Percentiles rank a stretch among this genome's conserved stretches.
Evolutionary conservation across 2,113 vertebrate genomes (phyloP).

Genomic region (Marmota flaviventris): DNA sequence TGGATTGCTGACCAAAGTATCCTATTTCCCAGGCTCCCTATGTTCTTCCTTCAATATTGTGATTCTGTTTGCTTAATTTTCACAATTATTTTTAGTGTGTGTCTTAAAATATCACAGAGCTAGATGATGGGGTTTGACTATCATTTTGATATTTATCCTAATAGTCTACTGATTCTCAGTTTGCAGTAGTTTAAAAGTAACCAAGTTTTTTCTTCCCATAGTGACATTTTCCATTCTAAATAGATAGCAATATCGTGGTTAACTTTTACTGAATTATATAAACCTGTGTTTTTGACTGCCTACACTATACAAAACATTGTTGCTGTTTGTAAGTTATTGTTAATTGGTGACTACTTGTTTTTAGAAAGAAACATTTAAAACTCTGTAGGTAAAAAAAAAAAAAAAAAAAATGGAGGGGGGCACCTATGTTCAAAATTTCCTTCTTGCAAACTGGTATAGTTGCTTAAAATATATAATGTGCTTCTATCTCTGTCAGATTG

Average conservation of each 20-base stretch:
- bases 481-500: not conserved
- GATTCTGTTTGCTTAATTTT: not conserved
- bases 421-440: not conserved
- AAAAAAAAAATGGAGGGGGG: not conserved
- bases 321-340: not conserved
- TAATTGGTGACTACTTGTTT: not conserved
- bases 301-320: not conserved
- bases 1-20: not conserved
- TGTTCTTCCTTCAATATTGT: not conserved
- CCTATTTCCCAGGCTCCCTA: not conserved
- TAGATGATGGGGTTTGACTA: not conserved
- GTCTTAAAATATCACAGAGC: not conserved
- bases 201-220: not conserved
- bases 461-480: not conserved
- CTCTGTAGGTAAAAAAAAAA: not conserved
- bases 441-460: conserved; percentile 15
- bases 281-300: not conserved
- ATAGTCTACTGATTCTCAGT: no score
- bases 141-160: not conserved
- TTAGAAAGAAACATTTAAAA: conserved; percentile 13
- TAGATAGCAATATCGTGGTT: not conserved
- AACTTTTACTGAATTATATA: not conserved
- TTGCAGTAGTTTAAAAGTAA: not conserved
- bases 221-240: not conserved
- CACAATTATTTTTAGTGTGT: not conserved